Base-by-base conservation (phyloP, 2,888 invertebrate genomes). In the Orchestes rusci region DNA sequence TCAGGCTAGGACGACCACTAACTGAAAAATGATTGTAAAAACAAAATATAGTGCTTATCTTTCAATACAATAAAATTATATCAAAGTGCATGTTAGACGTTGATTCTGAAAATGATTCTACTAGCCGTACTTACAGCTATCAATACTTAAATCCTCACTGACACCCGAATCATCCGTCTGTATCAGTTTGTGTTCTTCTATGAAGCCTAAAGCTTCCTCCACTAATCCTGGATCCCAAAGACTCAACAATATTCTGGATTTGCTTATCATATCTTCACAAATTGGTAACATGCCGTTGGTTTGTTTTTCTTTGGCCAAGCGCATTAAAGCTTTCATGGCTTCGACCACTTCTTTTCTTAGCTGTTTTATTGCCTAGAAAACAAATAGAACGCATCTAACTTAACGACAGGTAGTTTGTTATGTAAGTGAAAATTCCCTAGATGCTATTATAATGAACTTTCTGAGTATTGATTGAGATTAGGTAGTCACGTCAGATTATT, bases 161-260 rank as follows among this genome's bases (percentile, higher is more conserved):
- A 63, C 64, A 15, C 65, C 66, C 3, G 66, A 65, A 58, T 67
- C 68, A 28, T 67, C 67, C 4, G 63, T 63, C 3, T 56, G 47
- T 57, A 68, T 61, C 5, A 79, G 69, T 65, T 81, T 84, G 58
- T 86, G 81, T 64, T 85, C 82, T 56, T 90, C 89, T 34, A 92
- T 79, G 58, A 84, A 86, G 7, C 81, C 79, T 32, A 93, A 73
- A 0, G 90, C 86, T 62, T 92, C 89, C 62, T 92, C 91, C 0
- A 93, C 84, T 27, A 89, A 70, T 5, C 80, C 80, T 0, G 88
- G 84, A 63, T 92, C 89, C 86, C 92, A 93, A 2, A 92, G 74
- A 37, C 82, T 80, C 2, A 91, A 70, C 43, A 93, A 71, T 38
- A 84, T 84, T 50, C 83, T 76, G 0, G 89, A 84, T 73, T 88